These are phyloP conservation scores for Aptenodytes patagonicus DNA, from an alignment of 2,113 vertebrate genomes.

Conservation along the genomic window DNA sequence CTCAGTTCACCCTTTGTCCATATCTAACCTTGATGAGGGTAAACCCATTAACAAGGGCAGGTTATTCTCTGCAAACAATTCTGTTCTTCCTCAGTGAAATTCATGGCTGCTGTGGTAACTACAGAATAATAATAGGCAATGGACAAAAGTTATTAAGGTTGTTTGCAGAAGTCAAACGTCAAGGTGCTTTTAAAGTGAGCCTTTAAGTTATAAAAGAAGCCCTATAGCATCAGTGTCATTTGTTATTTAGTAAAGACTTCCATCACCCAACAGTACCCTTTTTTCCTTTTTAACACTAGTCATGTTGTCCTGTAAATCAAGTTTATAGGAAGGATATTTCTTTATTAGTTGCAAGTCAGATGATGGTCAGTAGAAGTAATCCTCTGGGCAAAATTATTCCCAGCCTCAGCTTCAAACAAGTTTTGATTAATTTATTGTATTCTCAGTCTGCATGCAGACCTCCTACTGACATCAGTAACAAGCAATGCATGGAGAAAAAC, in stretches of 20 bases:
- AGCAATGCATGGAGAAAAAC: not conserved
- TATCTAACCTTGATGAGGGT: not conserved
- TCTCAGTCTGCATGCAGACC: not conserved
- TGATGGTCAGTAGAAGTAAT: constrained; percentile 38
- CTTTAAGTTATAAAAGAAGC: not conserved
- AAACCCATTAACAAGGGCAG: not conserved
- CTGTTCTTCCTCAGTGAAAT: constrained; percentile 36
- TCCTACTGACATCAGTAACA: constrained; percentile 10
- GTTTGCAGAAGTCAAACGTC: constrained; percentile 12
- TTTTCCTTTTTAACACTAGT: not conserved
- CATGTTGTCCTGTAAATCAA: constrained; percentile 24
- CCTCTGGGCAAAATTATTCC: constrained; percentile 34
- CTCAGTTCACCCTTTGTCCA: not conserved
- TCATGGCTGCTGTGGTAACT: not conserved
- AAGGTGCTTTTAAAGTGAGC: constrained; percentile 38
- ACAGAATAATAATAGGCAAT: constrained; percentile 3
- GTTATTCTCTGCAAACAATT: not conserved
- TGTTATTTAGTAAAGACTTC: not conserved
- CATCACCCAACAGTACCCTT: not conserved
- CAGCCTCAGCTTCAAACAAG: not conserved
- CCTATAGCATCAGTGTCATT: not conserved
- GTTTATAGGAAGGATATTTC: constrained; percentile 30
- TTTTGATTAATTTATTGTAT: constrained; percentile 43
- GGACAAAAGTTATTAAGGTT: constrained; percentile 5
- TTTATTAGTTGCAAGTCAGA: constrained; percentile 35